A percentile compares a stretch with the other conserved stretches of the same genome.
Conservation (phyloP, 2,888 invertebrate genomes). For the Tuta absoluta region DNA sequence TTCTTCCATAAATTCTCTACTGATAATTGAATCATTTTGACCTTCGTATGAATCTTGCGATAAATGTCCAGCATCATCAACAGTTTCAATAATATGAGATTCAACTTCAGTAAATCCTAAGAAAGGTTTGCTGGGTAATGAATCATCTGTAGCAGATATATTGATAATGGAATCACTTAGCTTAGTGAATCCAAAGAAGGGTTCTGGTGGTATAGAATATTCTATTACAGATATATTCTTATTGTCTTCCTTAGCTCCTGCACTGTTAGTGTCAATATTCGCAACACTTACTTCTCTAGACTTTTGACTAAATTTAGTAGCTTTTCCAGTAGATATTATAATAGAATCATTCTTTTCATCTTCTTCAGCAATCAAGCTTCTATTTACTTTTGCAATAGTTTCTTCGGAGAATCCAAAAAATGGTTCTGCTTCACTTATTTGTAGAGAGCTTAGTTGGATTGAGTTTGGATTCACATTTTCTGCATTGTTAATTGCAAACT, state of each 20-base stretch:
- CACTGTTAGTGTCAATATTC: background rate
- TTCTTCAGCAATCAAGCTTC: conserved; percentile 23
- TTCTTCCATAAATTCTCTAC: background rate
- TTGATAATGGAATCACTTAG: conserved; percentile 10
- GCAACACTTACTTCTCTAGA: conserved; percentile 5
- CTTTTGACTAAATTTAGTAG: conserved; percentile 11
- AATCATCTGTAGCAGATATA: conserved; percentile 19
- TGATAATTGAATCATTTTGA: background rate
- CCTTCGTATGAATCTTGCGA: conserved; percentile 3
- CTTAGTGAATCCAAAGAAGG: conserved; percentile 32
- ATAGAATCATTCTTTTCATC: conserved; percentile 25
- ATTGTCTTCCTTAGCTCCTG: background rate
- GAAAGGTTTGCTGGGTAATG: conserved; percentile 32
- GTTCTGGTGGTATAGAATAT: conserved; percentile 28
- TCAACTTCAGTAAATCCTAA: conserved; percentile 31
- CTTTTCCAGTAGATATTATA: conserved; percentile 21
- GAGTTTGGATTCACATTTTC: conserved; percentile 11
- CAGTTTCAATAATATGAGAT: conserved; percentile 20
- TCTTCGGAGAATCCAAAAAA: conserved; percentile 52
- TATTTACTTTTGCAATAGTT: conserved; percentile 26
- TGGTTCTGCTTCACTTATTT: conserved; percentile 52
- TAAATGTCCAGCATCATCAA: conserved; percentile 19
- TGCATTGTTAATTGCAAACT: conserved; percentile 21
- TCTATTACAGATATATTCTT: background rate
- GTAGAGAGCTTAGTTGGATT: conserved; percentile 42